A percentile compares a stretch with the other conserved stretches of the same genome.
These are phyloP conservation scores for Crematogaster levior DNA, from an alignment of 2,888 invertebrate genomes.

Conservation along the genomic window DNA sequence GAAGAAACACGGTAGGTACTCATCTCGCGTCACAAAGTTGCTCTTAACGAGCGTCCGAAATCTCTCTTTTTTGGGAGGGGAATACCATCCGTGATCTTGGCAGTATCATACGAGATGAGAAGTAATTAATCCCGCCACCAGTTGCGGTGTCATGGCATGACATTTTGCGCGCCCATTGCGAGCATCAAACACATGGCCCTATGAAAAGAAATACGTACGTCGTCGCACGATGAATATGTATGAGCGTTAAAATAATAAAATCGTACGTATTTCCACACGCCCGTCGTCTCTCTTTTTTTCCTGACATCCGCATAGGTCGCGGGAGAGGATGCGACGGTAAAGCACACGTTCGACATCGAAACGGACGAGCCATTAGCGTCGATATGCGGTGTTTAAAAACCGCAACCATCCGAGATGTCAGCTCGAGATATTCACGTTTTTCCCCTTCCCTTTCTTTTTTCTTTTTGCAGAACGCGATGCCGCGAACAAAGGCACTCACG, in stretches of 20 bases:
- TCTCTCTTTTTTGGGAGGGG: slow-evolving; percentile 5
- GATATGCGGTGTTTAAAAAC: slow-evolving; percentile 71
- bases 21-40: slow-evolving; percentile 23
- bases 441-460: background rate
- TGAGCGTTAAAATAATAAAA: slow-evolving; percentile 75
- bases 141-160: slow-evolving; percentile 63
- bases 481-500: slow-evolving; percentile 13
- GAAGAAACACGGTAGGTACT: slow-evolving; percentile 6
- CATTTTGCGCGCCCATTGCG: slow-evolving; percentile 42
- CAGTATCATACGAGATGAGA: slow-evolving; percentile 52
- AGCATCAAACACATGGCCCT: slow-evolving; percentile 55
- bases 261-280: slow-evolving; percentile 66
- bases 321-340: slow-evolving; percentile 55
- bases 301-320: slow-evolving; percentile 1
- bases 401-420: slow-evolving; percentile 48
- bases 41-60: slow-evolving; percentile 30
- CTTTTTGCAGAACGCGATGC: background rate
- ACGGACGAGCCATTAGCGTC: slow-evolving; percentile 70
- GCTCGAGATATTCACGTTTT: slow-evolving; percentile 53
- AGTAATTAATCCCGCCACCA: slow-evolving; percentile 68
- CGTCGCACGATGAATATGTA: slow-evolving; percentile 72
- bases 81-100: slow-evolving; percentile 31
- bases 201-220: slow-evolving; percentile 59
- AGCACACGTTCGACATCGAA: slow-evolving; percentile 46
- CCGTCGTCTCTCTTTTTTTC: background rate